phyloP scores from a whole-genome alignment of 2,113 vertebrate genomes.

The Psittacula cyanocephala region DNA sequence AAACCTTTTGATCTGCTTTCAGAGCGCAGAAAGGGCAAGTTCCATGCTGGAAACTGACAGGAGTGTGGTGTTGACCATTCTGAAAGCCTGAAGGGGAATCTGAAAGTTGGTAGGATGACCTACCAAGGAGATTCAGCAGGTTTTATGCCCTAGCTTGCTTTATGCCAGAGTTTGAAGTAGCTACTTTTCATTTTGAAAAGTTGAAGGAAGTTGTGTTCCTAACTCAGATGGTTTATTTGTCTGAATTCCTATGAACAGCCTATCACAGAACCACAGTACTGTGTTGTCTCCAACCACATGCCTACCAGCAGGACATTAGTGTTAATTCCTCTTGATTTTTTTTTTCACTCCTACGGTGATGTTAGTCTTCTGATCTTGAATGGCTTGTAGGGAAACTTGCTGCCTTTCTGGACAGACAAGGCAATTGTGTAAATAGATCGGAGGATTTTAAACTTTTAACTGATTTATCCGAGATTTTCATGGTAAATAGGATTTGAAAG shows the following conservation, averaged over 20 bases:
- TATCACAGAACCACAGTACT: not conserved
- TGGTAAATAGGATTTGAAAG: not conserved
- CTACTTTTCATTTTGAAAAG: not conserved
- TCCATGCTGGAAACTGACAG: not conserved
- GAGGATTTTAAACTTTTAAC: not conserved
- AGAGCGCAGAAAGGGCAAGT: not conserved
- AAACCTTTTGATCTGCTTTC: slow-evolving; percentile 22
- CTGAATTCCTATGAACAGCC: not conserved
- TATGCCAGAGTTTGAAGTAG: not conserved
- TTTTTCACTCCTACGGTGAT: not conserved
- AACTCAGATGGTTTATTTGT: not conserved
- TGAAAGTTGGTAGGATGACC: not conserved
- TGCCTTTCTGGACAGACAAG: not conserved
- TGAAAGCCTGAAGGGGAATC: not conserved
- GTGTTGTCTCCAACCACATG: not conserved
- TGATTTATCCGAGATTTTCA: not conserved
- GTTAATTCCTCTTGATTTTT: not conserved
- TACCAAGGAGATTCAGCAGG: not conserved
- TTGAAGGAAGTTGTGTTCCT: not conserved
- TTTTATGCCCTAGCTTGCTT: not conserved
- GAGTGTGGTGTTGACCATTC: not conserved
- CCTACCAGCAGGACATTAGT: not conserved
- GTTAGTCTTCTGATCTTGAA: not conserved
- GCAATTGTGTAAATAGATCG: not conserved
- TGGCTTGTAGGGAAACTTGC: not conserved